Percentiles rank a stretch among this genome's conserved stretches.
These are phyloP conservation scores for Patella pellucida DNA, from an alignment of 2,888 invertebrate species.

Conservation along the genomic window DNA sequence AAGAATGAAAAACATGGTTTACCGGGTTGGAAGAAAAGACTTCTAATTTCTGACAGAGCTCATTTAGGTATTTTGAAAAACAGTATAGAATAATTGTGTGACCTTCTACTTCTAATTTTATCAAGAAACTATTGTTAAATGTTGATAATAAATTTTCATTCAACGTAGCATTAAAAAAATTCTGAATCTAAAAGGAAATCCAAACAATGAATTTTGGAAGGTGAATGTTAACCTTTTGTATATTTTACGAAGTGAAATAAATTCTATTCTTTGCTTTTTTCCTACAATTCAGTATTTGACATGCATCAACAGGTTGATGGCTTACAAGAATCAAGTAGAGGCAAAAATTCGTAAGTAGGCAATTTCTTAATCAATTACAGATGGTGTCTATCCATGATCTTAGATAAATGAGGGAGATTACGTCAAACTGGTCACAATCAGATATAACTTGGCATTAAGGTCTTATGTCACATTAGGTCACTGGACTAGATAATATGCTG, in stretches of 20 bases:
- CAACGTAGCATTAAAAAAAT: too few relatives aligned
- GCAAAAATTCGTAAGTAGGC: constrained; percentile 78
- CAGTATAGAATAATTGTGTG: too few relatives aligned
- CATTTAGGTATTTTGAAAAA: constrained; percentile 76
- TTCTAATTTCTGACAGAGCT: constrained; percentile 95
- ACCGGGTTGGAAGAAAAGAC: constrained; percentile 83
- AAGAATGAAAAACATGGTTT: constrained; percentile 93
- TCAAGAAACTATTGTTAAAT: too few relatives aligned
- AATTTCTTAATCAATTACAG: too few relatives aligned
- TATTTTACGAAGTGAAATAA: background rate
- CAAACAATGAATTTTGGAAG: background rate
- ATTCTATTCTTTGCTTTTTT: background rate
- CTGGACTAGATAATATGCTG: too few relatives aligned
- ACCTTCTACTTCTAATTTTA: too few relatives aligned
- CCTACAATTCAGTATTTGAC: constrained; percentile 69
- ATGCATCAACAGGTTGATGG: constrained; percentile 82
- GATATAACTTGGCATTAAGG: too few relatives aligned
- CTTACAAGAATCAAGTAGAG: constrained; percentile 82
- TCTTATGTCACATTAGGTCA: too few relatives aligned
- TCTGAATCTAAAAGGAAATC: constrained; percentile 23
- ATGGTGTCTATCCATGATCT: too few relatives aligned
- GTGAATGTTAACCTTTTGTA: background rate
- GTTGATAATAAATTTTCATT: too few relatives aligned
- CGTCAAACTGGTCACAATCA: too few relatives aligned
- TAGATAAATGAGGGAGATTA: too few relatives aligned